Evolutionary conservation across 2,113 vertebrate genomes (phyloP), one percentile per base, ranked within the genome.

Genomic region (Sander vitreus): DNA sequence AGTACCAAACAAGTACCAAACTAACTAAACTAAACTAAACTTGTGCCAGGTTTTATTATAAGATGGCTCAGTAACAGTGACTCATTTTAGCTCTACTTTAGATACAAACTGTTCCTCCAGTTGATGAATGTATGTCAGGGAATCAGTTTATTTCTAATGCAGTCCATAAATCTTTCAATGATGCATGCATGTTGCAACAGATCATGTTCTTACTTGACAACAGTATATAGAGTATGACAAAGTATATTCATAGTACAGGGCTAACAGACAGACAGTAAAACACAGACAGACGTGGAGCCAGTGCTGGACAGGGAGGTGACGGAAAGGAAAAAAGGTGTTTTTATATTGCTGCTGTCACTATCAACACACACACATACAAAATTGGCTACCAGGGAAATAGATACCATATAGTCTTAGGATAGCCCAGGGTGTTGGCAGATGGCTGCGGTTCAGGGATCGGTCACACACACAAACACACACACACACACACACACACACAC

Each of bases 391-490:
- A 86, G 63, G 80, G 57, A 90, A 85, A 81, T 39, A 83, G 84
- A 92, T 76, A 87, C 73, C 57, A 77, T 74, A 80, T 63, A 85
- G 74, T 75, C 21, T 65, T 64, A 79, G 74, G 82, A 88, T 82
- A 79, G 81, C 88, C 76, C 74, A 70, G 65, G 65, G 79, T 93
- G 90, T 80, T 94, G 91, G 93, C 90, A 92, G 92, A 94, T 83
- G 83, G 81, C 80, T 84, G 60, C 12, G 76, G 92, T 94, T 94
- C 93, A 94, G n/a, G 62, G 71, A 83, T 75, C 50, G 76, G 91
- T 91, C 72, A 80, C 76, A 79, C 18, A 64, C 51, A 48, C 64
- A 85, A 54, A 78, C 53, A 70, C 67, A 47, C 60, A 59, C 73
- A 63, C 51, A 13, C n/a, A 64, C 47, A 43, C 39, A 39, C 30